Percentiles rank a stretch among this genome's conserved stretches.
Conservation (phyloP, 2,797 vertebrate genomes). For the Jordanella pulchra region DNA sequence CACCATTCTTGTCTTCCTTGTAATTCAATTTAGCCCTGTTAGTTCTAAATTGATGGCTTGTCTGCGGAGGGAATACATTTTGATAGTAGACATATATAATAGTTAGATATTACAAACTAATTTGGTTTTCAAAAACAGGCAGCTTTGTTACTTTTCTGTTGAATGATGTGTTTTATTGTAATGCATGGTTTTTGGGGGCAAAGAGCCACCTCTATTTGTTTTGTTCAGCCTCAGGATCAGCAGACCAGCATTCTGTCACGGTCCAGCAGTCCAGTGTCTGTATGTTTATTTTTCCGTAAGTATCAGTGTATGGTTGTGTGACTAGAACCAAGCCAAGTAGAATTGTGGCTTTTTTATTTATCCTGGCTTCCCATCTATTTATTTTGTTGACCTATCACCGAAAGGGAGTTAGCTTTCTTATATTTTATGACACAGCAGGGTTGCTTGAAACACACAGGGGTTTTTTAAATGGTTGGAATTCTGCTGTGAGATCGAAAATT, state of each 20-base stretch:
- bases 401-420: constrained; percentile 35
- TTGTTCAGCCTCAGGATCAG: constrained; percentile 47
- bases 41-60: constrained; percentile 28
- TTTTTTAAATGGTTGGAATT: constrained; percentile 59
- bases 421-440: constrained; percentile 32
- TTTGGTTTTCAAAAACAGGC: neutral
- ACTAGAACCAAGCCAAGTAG: constrained; percentile 23
- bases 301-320: constrained; percentile 29
- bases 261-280: constrained; percentile 39
- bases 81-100: neutral
- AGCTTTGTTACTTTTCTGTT: neutral
- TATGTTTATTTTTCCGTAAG: constrained; percentile 55
- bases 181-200: constrained; percentile 26
- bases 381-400: constrained; percentile 54
- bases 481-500: constrained; percentile 49
- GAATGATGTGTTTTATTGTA: constrained; percentile 11
- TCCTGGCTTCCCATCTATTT: constrained; percentile 34
- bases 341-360: constrained; percentile 33
- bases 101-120: neutral
- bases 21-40: constrained; percentile 27
- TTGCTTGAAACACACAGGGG: constrained; percentile 52
- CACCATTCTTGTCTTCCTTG: constrained; percentile 10
- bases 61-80: constrained; percentile 10
- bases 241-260: constrained; percentile 51
- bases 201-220: constrained; percentile 56